Evolutionary conservation across 2,113 vertebrate genomes (phyloP).

Genomic region (Callopanchax toddi): DNA sequence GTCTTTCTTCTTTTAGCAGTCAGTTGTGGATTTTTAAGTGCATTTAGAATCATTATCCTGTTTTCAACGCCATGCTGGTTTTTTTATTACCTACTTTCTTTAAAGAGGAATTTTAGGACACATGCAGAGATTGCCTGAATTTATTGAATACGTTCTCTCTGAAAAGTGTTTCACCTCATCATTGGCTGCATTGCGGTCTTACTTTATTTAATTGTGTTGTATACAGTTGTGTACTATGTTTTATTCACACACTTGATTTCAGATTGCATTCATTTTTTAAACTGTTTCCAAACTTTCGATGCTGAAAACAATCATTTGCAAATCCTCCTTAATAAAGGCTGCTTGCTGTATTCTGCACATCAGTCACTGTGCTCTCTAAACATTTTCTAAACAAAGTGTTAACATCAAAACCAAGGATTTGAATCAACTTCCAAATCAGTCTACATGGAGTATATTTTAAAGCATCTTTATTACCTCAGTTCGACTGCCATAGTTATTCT

Average conservation of each 20-base stretch:
- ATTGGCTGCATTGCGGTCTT: too few relatives aligned
- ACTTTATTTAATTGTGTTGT: too few relatives aligned
- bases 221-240: not conserved
- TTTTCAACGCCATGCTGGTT: not conserved
- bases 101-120: not conserved
- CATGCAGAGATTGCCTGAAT: not conserved
- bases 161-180: not conserved
- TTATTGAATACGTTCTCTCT: not conserved
- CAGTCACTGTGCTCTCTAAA: not conserved
- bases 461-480: not conserved
- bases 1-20: not conserved
- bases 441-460: not conserved
- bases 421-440: not conserved
- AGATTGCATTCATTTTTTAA: not conserved
- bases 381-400: not conserved
- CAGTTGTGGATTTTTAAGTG: not conserved
- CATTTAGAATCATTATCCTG: conserved; percentile 1
- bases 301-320: too few relatives aligned
- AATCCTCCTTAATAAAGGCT: too few relatives aligned
- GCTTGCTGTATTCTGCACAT: not conserved
- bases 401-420: not conserved
- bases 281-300: not conserved
- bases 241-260: not conserved
- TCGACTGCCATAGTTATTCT: not conserved
- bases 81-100: not conserved